Percentiles rank a stretch among this genome's conserved stretches.
These are phyloP conservation scores for Mythimna impura DNA, from an alignment of 2,888 invertebrate genomes.

Conservation along the genomic window DNA sequence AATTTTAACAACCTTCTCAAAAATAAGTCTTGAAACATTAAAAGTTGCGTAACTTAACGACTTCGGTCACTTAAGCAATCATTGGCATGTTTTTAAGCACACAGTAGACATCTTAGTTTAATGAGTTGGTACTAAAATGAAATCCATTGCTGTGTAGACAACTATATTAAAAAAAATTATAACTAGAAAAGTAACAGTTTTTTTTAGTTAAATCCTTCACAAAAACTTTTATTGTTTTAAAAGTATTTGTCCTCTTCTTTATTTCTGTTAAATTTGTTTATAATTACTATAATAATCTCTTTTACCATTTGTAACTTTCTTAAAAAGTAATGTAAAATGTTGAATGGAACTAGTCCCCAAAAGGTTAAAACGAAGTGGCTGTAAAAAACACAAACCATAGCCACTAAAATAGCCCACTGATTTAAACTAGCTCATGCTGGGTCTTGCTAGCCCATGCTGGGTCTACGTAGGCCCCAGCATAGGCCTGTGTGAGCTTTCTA, in stretches of 20 bases:
- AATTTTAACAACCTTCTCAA: neutral
- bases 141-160: neutral
- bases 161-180: neutral
- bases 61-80: neutral
- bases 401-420: neutral
- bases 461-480: too few species aligned
- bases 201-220: neutral
- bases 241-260: neutral
- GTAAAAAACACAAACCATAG: neutral
- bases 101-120: neutral
- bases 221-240: neutral
- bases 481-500: neutral
- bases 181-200: neutral
- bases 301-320: neutral
- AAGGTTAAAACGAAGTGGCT: neutral
- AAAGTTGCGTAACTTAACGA: neutral
- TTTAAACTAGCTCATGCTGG: neutral
- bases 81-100: neutral
- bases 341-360: neutral
- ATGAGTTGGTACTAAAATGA: neutral
- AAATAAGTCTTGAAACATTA: constrained; percentile 12
- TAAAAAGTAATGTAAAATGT: neutral
- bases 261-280: neutral
- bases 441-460: neutral
- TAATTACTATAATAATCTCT: neutral